These are phyloP conservation scores for Cosmia trapezina DNA, from an alignment of 2,888 invertebrate species.

Conservation along the genomic window DNA sequence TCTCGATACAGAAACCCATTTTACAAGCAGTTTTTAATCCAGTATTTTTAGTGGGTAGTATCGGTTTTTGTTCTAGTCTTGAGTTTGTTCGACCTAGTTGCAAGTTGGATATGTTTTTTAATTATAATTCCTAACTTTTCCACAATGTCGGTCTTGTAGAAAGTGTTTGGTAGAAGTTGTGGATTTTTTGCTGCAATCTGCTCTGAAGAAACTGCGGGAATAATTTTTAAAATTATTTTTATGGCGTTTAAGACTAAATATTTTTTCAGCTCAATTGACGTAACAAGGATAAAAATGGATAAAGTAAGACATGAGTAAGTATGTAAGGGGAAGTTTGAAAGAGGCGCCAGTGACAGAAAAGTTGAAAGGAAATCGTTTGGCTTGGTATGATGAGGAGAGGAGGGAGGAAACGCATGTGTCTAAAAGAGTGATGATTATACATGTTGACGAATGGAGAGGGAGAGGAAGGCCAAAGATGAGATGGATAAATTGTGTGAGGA, in stretches of 20 bases:
- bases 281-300: too few relatives aligned
- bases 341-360: too few relatives aligned
- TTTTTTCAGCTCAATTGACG: not conserved
- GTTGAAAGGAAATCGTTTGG: too few relatives aligned
- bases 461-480: too few relatives aligned
- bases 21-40: slow-evolving; percentile 10
- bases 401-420: too few relatives aligned
- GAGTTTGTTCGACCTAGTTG: slow-evolving; percentile 37
- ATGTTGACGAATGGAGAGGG: too few relatives aligned
- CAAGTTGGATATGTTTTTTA: slow-evolving; percentile 42
- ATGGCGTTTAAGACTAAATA: too few relatives aligned
- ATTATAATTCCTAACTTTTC: slow-evolving; percentile 48
- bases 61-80: slow-evolving; percentile 48
- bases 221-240: not conserved
- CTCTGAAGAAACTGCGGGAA: not conserved
- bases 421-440: too few relatives aligned
- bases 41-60: slow-evolving; percentile 13
- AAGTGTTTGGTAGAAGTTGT: not conserved
- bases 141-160: slow-evolving; percentile 15
- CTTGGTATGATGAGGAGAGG: too few relatives aligned
- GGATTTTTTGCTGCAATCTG: slow-evolving; percentile 4
- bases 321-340: too few relatives aligned
- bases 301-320: too few relatives aligned
- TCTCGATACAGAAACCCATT: not conserved
- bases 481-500: too few relatives aligned